Conservation (phyloP, 2,797 vertebrate species). For the Vultur gryphus region DNA sequence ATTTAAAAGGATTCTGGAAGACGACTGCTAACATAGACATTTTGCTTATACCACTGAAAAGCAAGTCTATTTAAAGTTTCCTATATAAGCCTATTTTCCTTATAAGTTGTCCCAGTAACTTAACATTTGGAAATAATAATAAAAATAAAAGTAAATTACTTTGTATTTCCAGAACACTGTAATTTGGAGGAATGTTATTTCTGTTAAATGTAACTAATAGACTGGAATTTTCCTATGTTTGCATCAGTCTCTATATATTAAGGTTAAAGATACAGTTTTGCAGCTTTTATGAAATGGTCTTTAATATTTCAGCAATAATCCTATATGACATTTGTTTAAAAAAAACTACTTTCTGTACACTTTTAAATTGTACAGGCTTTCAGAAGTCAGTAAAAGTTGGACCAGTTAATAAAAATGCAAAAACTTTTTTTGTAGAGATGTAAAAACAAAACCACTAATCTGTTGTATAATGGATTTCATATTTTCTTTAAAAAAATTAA, state of each 20-base stretch:
- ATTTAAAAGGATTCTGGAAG: constrained; percentile 62
- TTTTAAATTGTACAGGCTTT: constrained; percentile 70
- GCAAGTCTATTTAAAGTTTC: constrained; percentile 68
- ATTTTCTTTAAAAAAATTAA: constrained; percentile 70
- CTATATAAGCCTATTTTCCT: constrained; percentile 69
- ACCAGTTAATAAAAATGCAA: constrained; percentile 72
- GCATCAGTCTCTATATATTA: constrained; percentile 68
- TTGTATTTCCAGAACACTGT: constrained; percentile 79
- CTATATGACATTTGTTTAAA: constrained; percentile 67
- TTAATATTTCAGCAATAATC: constrained; percentile 77
- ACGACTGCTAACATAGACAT: constrained; percentile 52
- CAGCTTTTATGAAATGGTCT: constrained; percentile 72
- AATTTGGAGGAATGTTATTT: constrained; percentile 74
- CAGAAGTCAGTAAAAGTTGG: constrained; percentile 59
- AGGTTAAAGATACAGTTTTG: constrained; percentile 65
- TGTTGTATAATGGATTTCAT: constrained; percentile 72
- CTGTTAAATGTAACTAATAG: constrained; percentile 71
- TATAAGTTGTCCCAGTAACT: constrained; percentile 68
- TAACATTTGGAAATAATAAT: constrained; percentile 70
- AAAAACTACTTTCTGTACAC: constrained; percentile 57
- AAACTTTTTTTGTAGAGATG: constrained; percentile 72
- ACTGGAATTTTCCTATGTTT: constrained; percentile 70
- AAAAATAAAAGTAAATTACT: constrained; percentile 63
- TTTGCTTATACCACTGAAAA: constrained; percentile 62
- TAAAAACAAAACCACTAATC: constrained; percentile 69